A percentile compares a stretch with the other conserved stretches of the same genome.
phyloP scores from a whole-genome alignment of 1,140 invertebrate genomes.

The Drosophila nannoptera region DNA sequence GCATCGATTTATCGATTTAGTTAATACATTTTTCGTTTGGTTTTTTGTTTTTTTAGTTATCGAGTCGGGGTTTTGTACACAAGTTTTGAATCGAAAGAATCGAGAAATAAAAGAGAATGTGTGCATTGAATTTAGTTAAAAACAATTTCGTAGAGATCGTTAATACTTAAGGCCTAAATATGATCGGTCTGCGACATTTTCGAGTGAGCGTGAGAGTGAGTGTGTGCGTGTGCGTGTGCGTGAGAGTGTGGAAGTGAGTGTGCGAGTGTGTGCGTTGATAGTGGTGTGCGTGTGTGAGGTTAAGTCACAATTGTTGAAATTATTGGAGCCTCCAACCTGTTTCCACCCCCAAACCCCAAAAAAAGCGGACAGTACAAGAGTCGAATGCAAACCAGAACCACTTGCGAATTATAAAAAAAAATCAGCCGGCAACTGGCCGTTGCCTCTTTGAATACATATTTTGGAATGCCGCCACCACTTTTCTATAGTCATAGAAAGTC shows the following conservation, averaged over 20 bases:
- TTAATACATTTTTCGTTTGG: conserved; percentile 37
- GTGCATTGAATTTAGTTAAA: conserved; percentile 74
- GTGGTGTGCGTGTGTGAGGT: conserved; percentile 4
- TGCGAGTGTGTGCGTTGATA: conserved; percentile 12
- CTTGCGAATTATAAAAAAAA: conserved; percentile 33
- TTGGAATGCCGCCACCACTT: conserved; percentile 43
- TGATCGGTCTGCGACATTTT: conserved; percentile 39
- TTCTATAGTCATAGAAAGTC: conserved; percentile 7
- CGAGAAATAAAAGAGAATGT: conserved; percentile 76
- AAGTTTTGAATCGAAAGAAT: conserved; percentile 67
- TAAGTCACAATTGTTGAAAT: conserved; percentile 21
- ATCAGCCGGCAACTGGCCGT: conserved; percentile 10
- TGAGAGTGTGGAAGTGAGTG: conserved; percentile 28
- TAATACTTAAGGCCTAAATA: conserved; percentile 47
- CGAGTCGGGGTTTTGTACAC: conserved; percentile 49
- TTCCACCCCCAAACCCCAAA: background rate
- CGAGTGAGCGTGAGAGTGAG: conserved; percentile 9
- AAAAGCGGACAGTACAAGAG: conserved; percentile 28
- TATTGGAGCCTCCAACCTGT: conserved; percentile 9
- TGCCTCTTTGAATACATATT: conserved; percentile 3
- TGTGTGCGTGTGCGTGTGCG: conserved; percentile 13
- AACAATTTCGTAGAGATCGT: conserved; percentile 57
- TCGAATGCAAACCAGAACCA: conserved; percentile 45
- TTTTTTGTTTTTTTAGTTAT: conserved; percentile 34
- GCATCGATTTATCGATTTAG: conserved; percentile 28